Percentiles rank a stretch among this genome's conserved stretches.
phyloP scores from a whole-genome alignment of 2,113 vertebrate species.

The Verasper variegatus region DNA sequence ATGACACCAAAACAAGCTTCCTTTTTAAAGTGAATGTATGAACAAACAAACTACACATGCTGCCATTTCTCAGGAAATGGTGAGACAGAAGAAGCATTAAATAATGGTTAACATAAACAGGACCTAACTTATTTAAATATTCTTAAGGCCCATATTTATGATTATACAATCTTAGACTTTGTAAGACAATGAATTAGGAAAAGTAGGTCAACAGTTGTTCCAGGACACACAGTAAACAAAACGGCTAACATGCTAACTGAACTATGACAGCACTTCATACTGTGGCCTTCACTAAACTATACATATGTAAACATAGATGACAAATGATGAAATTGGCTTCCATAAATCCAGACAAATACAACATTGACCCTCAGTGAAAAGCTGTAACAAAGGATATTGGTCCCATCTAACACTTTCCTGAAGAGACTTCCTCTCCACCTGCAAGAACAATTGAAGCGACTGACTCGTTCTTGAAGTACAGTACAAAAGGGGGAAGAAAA shows the following conservation, averaged over 20 bases:
- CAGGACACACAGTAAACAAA: not conserved
- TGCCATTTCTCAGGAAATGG: too few relatives aligned
- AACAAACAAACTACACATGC: too few relatives aligned
- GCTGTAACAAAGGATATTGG: slow-evolving; percentile 59
- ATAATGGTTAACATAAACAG: too few relatives aligned
- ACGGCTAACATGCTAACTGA: too few relatives aligned
- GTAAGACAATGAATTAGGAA: too few relatives aligned
- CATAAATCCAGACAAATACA: slow-evolving; percentile 6
- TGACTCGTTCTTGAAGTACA: slow-evolving; percentile 66
- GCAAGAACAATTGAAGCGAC: slow-evolving; percentile 78
- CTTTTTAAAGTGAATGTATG: too few relatives aligned
- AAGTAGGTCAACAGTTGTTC: not conserved
- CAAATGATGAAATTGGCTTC: slow-evolving; percentile 1
- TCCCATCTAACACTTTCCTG: slow-evolving; percentile 75
- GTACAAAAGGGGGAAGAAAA: slow-evolving; percentile 63
- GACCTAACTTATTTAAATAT: too few relatives aligned
- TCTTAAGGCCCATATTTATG: too few relatives aligned
- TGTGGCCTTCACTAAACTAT: not conserved
- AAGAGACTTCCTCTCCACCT: slow-evolving; percentile 81
- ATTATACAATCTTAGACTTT: too few relatives aligned
- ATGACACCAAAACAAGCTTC: too few relatives aligned
- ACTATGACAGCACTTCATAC: not conserved
- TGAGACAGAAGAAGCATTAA: too few relatives aligned
- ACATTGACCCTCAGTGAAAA: slow-evolving; percentile 19
- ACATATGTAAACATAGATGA: not conserved